These are phyloP conservation scores for Dastarcus helophoroides DNA, from an alignment of 2,888 invertebrate genomes.

Conservation along the genomic window DNA sequence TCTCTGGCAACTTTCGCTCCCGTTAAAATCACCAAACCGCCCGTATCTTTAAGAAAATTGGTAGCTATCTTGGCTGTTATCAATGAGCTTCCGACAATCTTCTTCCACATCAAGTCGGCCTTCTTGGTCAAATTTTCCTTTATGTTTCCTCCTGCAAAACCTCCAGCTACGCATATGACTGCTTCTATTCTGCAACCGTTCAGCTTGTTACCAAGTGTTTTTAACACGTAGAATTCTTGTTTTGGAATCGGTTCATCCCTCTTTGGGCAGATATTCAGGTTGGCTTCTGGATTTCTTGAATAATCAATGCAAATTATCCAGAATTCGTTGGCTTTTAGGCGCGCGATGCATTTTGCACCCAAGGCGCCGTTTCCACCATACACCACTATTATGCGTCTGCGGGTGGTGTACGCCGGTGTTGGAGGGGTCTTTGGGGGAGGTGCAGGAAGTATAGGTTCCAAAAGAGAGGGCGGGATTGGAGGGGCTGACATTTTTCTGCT, in stretches of 20 bases:
- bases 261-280: constrained; percentile 78
- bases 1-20: constrained; percentile 89
- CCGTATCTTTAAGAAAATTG: constrained; percentile 64
- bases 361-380: constrained; percentile 96
- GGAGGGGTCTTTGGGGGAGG: no score
- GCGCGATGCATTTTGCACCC: constrained; percentile 76
- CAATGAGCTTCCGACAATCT: constrained; percentile 94
- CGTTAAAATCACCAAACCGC: constrained; percentile 84
- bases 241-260: constrained; percentile 61
- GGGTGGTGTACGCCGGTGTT: no score
- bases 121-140: constrained; percentile 77
- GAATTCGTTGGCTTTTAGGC: constrained; percentile 83
- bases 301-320: constrained; percentile 37
- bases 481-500: no score
- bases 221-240: constrained; percentile 55
- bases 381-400: no score
- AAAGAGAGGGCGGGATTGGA: no score
- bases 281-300: constrained; percentile 50
- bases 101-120: constrained; percentile 91
- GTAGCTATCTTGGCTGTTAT: constrained; percentile 84
- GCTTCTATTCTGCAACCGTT: constrained; percentile 81
- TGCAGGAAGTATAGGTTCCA: no score
- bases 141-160: constrained; percentile 96
- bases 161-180: constrained; percentile 95
- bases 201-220: constrained; percentile 54